Evolutionary conservation across 2,888 invertebrate species (phyloP).

Genomic region (Ormyrus pomaceus): DNA sequence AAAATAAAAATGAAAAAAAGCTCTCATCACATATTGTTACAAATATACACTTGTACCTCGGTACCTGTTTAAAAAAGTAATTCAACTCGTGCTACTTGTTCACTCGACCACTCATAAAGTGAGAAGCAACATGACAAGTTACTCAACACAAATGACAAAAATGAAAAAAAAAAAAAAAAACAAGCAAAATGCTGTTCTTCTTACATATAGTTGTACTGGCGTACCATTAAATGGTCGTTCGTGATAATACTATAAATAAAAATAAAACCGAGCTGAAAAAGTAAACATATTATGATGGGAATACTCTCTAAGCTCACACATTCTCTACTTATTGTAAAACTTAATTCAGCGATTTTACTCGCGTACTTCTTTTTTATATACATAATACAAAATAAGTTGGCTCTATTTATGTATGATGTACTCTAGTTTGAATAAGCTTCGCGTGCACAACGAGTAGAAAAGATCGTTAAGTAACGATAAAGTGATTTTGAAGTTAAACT

Average conservation of each 20-base stretch:
- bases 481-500: constrained; percentile 14
- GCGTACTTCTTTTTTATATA: constrained; percentile 52
- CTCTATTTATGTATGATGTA: constrained; percentile 63
- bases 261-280: constrained; percentile 34
- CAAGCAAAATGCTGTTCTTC: constrained; percentile 20
- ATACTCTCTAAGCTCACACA: constrained; percentile 2
- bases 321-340: constrained; percentile 30
- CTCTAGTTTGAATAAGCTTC: constrained; percentile 50
- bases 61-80: constrained; percentile 9
- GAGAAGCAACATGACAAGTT: constrained; percentile 36
- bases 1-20: constrained; percentile 23
- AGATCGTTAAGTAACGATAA: constrained; percentile 25
- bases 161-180: not conserved
- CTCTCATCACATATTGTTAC: constrained; percentile 30
- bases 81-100: constrained; percentile 22
- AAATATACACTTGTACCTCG: constrained; percentile 10
- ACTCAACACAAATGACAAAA: constrained; percentile 37
- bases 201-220: constrained; percentile 29
- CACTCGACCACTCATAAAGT: constrained; percentile 10
- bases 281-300: not conserved
- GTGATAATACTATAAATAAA: constrained; percentile 48
- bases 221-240: constrained; percentile 46
- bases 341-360: constrained; percentile 17
- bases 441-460: constrained; percentile 30
- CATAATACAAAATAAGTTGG: constrained; percentile 39